Evolutionary conservation across 2,888 invertebrate genomes (phyloP).

Genomic region (Drosophila algonquin): DNA sequence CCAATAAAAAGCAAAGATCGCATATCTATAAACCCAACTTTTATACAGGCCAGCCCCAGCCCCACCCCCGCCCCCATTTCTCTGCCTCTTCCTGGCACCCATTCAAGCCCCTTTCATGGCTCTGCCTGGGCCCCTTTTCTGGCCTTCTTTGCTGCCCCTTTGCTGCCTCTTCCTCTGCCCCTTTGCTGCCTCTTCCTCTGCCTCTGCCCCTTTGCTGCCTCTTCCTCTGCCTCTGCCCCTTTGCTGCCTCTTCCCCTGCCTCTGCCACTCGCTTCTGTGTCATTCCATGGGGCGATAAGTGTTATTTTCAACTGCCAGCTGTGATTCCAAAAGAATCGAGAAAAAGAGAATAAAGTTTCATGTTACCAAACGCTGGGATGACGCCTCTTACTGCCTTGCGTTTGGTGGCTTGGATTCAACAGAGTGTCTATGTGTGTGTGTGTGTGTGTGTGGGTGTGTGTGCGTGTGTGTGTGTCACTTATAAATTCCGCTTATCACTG

Average conservation of each 20-base stretch:
- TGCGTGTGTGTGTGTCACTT: constrained; percentile 43
- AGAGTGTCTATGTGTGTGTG: constrained; percentile 29
- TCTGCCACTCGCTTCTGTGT: neutral
- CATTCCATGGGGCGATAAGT: constrained; percentile 58
- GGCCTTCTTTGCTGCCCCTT: too few relatives aligned
- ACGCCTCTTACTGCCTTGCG: constrained; percentile 28
- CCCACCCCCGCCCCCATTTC: neutral
- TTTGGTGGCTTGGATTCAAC: constrained; percentile 10
- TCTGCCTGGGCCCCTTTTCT: constrained; percentile 5
- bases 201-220: too few relatives aligned
- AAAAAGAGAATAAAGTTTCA: constrained; percentile 60
- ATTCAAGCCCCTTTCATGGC: neutral
- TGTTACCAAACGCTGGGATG: constrained; percentile 60
- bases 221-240: constrained; percentile 6
- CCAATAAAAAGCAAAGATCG: constrained; percentile 73
- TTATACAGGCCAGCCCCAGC: constrained; percentile 30
- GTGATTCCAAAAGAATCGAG: constrained; percentile 51
- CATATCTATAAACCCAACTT: constrained; percentile 57
- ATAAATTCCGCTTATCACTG: constrained; percentile 69
- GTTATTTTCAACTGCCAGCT: constrained; percentile 76
- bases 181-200: too few relatives aligned
- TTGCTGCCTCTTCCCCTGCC: too few relatives aligned
- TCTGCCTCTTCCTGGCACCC: too few relatives aligned
- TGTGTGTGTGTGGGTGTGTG: constrained; percentile 37
- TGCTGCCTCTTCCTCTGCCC: neutral